Conservation (phyloP, 2,888 invertebrate genomes). For the Junonia oenone region DNA sequence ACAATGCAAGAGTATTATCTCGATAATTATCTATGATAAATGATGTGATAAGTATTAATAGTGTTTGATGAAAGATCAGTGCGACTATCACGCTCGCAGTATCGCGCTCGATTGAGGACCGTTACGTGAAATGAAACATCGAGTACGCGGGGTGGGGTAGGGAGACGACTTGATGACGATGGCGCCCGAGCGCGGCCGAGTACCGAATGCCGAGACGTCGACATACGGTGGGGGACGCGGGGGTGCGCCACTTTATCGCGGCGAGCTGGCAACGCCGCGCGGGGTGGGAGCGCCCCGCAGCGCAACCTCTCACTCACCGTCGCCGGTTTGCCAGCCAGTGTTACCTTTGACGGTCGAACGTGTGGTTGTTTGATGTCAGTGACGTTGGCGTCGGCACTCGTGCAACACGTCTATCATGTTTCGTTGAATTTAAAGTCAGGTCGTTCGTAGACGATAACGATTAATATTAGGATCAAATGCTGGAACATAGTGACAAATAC, state of each 20-base stretch:
- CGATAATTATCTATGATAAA: neutral
- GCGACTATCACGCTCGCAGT: constrained; percentile 68
- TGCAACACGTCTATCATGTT: constrained; percentile 77
- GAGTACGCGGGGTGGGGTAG: constrained; percentile 70
- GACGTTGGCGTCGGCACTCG: constrained; percentile 77
- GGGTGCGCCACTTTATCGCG: constrained; percentile 78
- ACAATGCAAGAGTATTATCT: neutral
- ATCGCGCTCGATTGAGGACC: constrained; percentile 79
- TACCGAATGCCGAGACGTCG: constrained; percentile 70
- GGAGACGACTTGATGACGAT: constrained; percentile 63
- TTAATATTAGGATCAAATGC: constrained; percentile 79
- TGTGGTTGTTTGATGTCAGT: constrained; percentile 73
- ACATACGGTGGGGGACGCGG: constrained; percentile 70
- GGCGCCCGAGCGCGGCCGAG: constrained; percentile 71
- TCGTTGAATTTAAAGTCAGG: constrained; percentile 74
- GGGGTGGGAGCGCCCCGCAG: constrained; percentile 75
- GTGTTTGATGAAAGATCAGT: constrained; percentile 51
- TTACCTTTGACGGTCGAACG: constrained; percentile 81
- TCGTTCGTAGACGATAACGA: constrained; percentile 68
- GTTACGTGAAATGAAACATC: constrained; percentile 79
- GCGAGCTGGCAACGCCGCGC: constrained; percentile 78
- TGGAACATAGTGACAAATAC: constrained; percentile 85
- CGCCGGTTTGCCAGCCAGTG: constrained; percentile 78
- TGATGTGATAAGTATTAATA: constrained; percentile 33
- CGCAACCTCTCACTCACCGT: constrained; percentile 82